Base-by-base conservation (phyloP, 2,797 vertebrate genomes). In the Hypotaenidia okinawae region DNA sequence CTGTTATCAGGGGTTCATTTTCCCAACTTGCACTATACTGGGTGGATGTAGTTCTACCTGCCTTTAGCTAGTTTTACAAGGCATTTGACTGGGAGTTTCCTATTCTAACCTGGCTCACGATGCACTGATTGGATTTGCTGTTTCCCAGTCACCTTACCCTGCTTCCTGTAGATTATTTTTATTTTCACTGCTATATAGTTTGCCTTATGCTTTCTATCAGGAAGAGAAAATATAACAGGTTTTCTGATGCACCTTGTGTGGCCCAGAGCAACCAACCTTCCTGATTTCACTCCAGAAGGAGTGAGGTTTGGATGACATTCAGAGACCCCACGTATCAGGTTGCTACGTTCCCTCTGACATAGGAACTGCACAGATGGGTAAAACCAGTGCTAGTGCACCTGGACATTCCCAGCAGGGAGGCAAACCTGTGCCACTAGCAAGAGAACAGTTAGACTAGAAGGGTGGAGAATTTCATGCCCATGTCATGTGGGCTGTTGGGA, bases 21-120 rank as follows among this genome's bases (percentile, higher is more conserved):
- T 93, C 66, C 69, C 84, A 84, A 82, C 63, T 89, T 96, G 93
- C 69, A 70, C 81, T 95, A 52, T 87, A n/a, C 58, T 72, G 41
- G 89, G 87, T 90, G 57, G 79, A 84, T 88, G 19, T 93, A 73
- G 59, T 80, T 82, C 85, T 82, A 7, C 72, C 73, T 92, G 78
- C 84, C 85, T 94, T 84, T 87, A 75, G 67, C 68, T 82, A 59
- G 57, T 85, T 79, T 28, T 47, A 35, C 55, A 52, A 93, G 82
- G 75, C n/a, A 30, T 94, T 90, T 47, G 68, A 57, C 61, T 81
- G 69, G 61, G 84, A 73, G 47, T 73, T 54, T 89, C 24, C 87
- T 37, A 47, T 70, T 51, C 39, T 87, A 86, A 75, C 59, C 19
- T 84, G 84, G 75, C 63, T 90, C 61, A 59, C 8, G 1, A 43